These are phyloP conservation scores for Neoarius graeffei DNA, from an alignment of 2,113 vertebrate genomes.

Conservation along the genomic window DNA sequence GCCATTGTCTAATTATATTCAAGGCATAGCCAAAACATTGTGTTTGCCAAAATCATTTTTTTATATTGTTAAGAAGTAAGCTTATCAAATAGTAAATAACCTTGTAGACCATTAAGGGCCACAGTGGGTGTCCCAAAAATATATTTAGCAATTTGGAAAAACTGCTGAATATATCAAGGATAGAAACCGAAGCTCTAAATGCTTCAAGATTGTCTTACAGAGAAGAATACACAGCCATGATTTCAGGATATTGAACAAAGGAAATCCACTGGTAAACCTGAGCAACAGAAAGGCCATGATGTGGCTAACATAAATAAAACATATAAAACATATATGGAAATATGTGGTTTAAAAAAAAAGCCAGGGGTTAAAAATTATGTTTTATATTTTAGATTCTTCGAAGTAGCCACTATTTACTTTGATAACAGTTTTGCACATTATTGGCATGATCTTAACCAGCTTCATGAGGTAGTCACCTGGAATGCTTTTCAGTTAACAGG, in stretches of 20 bases:
- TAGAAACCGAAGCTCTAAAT: neutral
- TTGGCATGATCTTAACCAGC: too few relatives aligned
- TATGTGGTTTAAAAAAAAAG: too few relatives aligned
- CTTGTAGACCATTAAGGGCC: neutral
- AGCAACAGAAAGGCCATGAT: too few relatives aligned
- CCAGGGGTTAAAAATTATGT: too few relatives aligned
- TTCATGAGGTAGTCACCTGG: too few relatives aligned
- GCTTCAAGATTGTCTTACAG: neutral
- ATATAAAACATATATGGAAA: neutral
- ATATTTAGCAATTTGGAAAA: neutral
- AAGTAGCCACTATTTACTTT: too few relatives aligned
- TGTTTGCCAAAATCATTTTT: neutral
- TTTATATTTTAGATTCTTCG: too few relatives aligned
- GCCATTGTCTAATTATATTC: neutral
- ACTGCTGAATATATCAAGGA: neutral
- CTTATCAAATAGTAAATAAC: neutral
- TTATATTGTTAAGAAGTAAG: neutral
- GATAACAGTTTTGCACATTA: too few relatives aligned
- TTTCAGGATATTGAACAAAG: neutral
- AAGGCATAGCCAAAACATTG: neutral
- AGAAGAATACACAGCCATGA: neutral
- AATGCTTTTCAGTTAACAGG: too few relatives aligned
- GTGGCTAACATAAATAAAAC: neutral
- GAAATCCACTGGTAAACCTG: neutral
- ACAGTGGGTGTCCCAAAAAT: neutral